Base-by-base conservation (phyloP, 2,888 invertebrate species). In the Malthinus seriepunctatus region DNA sequence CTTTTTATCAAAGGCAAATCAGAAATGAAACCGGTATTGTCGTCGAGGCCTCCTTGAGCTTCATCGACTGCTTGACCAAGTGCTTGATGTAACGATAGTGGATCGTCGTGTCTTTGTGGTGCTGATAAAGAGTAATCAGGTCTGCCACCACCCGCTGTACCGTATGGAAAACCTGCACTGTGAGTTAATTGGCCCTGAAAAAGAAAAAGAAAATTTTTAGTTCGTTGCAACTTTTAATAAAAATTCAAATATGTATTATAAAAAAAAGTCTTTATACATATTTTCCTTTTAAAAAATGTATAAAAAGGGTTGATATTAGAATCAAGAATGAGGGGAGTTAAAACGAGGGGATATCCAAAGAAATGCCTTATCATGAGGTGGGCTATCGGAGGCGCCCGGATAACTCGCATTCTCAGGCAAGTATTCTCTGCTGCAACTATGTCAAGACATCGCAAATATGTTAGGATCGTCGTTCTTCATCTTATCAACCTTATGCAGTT, bases 1-100 rank as follows among this genome's bases (percentile, higher is more conserved):
- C 93, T 93, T 88, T 94, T 94, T 73, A 93, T 84, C 73, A 93
- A 83, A 69, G 93, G 93, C 78, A 94, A 84, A 78, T 94, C 93
- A 70, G 91, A 91, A 86, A 94, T 93, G 80, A 93, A 93, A 49
- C 91, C 90, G 67, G 88, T 86, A 69, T 91, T 91, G 75, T 94
- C 93, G 76, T 94, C 93, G 80, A 93, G 88, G 68, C 89, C 89
- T 33, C 76, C 76, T 66, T 78, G 78, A 4, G 76, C 80, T 72
- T 80, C 88, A 79, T 85, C 87, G 76, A 88, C 87, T 2, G 88
- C 86, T 70, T 88, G 88, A 66, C 90, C 89, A 54, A 93, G 81
- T n/a, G 91, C 90, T 76, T 91, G 90, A 75, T 93, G 93, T 50
- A 93, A 79, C 48, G 89, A 89, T 65, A 92, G 81, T 60, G 92